These are phyloP conservation scores for Cheilosia impressa DNA, from an alignment of 2,888 invertebrate genomes.

Conservation along the genomic window DNA sequence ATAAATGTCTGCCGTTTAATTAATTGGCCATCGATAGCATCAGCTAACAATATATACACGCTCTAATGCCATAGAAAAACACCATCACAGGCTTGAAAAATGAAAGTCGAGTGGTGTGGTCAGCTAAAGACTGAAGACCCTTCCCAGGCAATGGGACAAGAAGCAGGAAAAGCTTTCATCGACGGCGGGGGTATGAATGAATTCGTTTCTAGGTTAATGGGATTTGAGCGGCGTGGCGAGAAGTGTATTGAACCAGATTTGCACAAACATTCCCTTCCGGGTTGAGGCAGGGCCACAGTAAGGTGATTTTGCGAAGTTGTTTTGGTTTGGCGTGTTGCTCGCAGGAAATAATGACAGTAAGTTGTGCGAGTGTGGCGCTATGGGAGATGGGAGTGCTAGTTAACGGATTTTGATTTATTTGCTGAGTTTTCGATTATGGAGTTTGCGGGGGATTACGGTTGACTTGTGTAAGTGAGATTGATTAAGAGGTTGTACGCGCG, in stretches of 20 bases:
- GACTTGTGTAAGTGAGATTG: neutral
- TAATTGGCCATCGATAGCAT: constrained; percentile 64
- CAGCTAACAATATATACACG: constrained; percentile 37
- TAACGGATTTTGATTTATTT: constrained; percentile 23
- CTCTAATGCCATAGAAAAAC: constrained; percentile 22
- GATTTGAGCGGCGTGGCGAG: constrained; percentile 54
- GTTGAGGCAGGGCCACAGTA: constrained; percentile 60
- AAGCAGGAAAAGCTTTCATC: constrained; percentile 21
- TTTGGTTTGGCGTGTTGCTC: constrained; percentile 28
- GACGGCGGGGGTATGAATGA: neutral
- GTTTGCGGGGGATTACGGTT: neutral
- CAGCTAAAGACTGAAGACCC: neutral
- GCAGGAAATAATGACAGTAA: constrained; percentile 13
- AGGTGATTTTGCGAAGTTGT: constrained; percentile 23
- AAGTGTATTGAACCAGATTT: constrained; percentile 67
- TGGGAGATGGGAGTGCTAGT: constrained; percentile 10
- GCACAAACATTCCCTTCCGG: constrained; percentile 61
- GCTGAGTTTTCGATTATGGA: constrained; percentile 12
- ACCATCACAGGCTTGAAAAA: constrained; percentile 12
- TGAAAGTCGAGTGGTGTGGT: constrained; percentile 11
- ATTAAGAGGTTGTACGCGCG: neutral
- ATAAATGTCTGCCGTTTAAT: constrained; percentile 17
- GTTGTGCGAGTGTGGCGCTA: neutral
- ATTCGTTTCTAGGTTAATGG: constrained; percentile 71
- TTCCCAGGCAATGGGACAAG: neutral